Percentiles rank a stretch among this genome's conserved stretches.
Evolutionary conservation across 2,797 vertebrate species (phyloP).

Genomic region (Podarcis siculus): DNA sequence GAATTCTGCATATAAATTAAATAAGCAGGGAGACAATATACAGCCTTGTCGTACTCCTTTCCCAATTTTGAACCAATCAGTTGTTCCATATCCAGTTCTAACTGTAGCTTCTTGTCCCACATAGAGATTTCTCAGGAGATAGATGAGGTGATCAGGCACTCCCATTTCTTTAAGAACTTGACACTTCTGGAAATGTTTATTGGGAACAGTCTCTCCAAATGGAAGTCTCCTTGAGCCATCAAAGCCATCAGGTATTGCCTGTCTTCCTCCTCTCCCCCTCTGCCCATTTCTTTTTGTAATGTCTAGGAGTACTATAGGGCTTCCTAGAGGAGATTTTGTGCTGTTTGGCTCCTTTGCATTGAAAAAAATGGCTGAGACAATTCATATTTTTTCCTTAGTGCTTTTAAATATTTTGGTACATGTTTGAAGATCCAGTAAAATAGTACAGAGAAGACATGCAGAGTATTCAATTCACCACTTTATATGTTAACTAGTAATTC

Average conservation of each 20-base stretch:
- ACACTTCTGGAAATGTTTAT: background rate
- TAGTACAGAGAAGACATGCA: background rate
- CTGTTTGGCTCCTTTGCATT: background rate
- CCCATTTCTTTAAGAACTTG: too few relatives aligned
- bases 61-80: too few relatives aligned
- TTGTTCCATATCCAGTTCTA: too few relatives aligned
- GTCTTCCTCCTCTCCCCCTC: too few relatives aligned
- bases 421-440: background rate
- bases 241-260: background rate
- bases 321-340: background rate
- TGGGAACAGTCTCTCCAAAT: background rate
- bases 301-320: background rate
- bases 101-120: too few relatives aligned
- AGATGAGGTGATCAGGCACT: too few relatives aligned
- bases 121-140: too few relatives aligned
- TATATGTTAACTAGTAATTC: conserved; percentile 3
- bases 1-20: too few relatives aligned
- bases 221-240: background rate
- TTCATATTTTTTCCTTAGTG: background rate
- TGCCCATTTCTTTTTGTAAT: background rate
- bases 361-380: background rate
- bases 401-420: background rate
- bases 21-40: too few relatives aligned
- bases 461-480: conserved; percentile 20
- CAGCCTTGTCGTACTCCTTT: too few relatives aligned